Conservation (phyloP, 2,797 vertebrate species). For the Bradypus variegatus region DNA sequence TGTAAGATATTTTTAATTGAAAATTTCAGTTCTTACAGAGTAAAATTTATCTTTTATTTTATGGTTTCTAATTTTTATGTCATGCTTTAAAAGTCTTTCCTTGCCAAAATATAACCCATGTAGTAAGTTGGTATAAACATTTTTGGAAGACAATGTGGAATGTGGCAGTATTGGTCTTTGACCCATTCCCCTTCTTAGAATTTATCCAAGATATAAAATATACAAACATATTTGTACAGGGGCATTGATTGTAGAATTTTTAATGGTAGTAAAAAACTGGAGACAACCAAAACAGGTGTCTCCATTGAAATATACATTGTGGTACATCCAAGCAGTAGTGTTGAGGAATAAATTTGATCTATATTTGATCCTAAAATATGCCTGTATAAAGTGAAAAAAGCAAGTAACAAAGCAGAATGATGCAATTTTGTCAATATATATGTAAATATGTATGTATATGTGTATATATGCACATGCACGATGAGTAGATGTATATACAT, state of each 20-base stretch:
- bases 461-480: not conserved
- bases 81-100: not conserved
- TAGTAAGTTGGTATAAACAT: not conserved
- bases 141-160: not conserved
- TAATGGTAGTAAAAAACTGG: not conserved
- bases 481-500: not conserved
- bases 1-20: slow-evolving; percentile 3
- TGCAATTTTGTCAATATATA: slow-evolving; percentile 29
- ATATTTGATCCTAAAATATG: slow-evolving; percentile 22
- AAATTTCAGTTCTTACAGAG: not conserved
- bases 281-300: not conserved
- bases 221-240: slow-evolving; percentile 5
- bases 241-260: not conserved
- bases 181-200: not conserved
- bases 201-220: slow-evolving; percentile 2
- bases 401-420: slow-evolving; percentile 8
- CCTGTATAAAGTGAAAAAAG: slow-evolving; percentile 10
- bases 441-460: not conserved
- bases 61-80: slow-evolving; percentile 16
- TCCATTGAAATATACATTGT: not conserved
- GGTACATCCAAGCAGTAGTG: not conserved
- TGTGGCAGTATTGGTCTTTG: not conserved
- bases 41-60: not conserved
- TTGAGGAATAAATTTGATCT: slow-evolving; percentile 3
- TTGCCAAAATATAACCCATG: not conserved